A percentile compares a stretch with the other conserved stretches of the same genome.
Evolutionary conservation across 2,888 invertebrate species (phyloP).

Genomic region (Drosophila monieri): DNA sequence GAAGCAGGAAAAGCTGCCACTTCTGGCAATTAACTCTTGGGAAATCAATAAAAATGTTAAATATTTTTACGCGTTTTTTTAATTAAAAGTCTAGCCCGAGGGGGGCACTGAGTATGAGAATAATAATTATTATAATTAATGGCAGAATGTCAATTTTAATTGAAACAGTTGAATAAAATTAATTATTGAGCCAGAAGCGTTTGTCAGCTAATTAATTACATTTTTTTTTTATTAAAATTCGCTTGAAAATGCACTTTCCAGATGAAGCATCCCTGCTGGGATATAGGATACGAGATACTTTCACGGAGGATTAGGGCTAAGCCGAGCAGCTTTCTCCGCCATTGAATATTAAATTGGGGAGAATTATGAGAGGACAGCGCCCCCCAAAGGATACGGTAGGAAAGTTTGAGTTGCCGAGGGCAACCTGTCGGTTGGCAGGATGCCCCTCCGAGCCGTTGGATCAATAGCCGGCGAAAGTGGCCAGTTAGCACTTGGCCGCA

Average conservation of each 20-base stretch:
- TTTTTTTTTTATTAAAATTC: not conserved
- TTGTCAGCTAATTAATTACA: conserved; percentile 1
- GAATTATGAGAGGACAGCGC: conserved; percentile 38
- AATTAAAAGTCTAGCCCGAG: not conserved
- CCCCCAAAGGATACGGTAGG: not conserved
- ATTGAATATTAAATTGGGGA: conserved; percentile 71
- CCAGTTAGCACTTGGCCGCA: not conserved
- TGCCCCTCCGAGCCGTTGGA: not conserved
- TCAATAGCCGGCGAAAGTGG: not conserved
- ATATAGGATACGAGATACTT: conserved; percentile 3
- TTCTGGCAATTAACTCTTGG: conserved; percentile 4
- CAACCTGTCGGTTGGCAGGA: conserved; percentile 2
- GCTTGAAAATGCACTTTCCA: not conserved
- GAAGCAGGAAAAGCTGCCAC: conserved; percentile 1
- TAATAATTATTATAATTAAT: conserved; percentile 1
- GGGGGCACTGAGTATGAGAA: not conserved
- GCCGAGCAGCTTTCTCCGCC: conserved; percentile 29
- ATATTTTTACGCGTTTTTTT: not conserved
- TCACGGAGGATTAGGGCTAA: conserved; percentile 19
- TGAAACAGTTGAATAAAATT: not conserved
- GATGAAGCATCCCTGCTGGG: conserved; percentile 3
- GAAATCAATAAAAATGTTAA: conserved; percentile 6
- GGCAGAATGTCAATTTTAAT: not conserved
- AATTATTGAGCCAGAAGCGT: not conserved
- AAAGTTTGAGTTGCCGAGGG: conserved; percentile 10